These are phyloP conservation scores for Cantharis lateralis DNA, from an alignment of 2,888 invertebrate genomes.

Conservation along the genomic window DNA sequence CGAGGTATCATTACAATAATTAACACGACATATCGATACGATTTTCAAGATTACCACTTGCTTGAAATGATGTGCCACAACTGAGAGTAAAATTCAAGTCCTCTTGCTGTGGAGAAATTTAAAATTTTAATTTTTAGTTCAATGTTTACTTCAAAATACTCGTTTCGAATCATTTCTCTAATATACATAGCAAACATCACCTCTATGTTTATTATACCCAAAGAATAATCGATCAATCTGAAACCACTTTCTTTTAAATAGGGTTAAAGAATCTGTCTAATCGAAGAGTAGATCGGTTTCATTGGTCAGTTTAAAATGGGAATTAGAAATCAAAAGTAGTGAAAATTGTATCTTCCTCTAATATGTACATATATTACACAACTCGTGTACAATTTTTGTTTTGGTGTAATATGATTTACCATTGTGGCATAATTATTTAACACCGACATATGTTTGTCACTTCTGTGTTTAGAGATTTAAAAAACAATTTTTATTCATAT, in stretches of 20 bases:
- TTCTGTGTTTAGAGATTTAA: neutral
- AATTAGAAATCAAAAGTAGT: constrained; percentile 45
- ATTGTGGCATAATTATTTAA: neutral
- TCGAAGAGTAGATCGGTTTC: constrained; percentile 19
- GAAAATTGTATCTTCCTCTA: neutral
- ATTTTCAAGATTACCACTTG: neutral
- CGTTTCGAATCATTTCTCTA: constrained; percentile 42
- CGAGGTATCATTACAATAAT: neutral
- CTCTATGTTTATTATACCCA: constrained; percentile 10
- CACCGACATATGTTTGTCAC: neutral
- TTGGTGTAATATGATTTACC: neutral
- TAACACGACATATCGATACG: neutral
- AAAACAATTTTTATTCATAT: neutral
- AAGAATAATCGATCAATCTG: constrained; percentile 12
- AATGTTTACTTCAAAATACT: constrained; percentile 38
- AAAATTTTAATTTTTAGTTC: constrained; percentile 49
- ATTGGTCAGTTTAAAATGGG: constrained; percentile 8
- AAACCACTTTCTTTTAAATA: constrained; percentile 42
- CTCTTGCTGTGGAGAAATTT: constrained; percentile 50
- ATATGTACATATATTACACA: constrained; percentile 7
- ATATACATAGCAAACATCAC: constrained; percentile 19
- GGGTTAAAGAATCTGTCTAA: constrained; percentile 31
- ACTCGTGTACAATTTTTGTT: neutral
- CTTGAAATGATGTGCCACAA: constrained; percentile 26
- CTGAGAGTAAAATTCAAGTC: constrained; percentile 40